These are phyloP conservation scores for Chlorops oryzae DNA, from an alignment of 1,140 invertebrate genomes.

Conservation along the genomic window DNA sequence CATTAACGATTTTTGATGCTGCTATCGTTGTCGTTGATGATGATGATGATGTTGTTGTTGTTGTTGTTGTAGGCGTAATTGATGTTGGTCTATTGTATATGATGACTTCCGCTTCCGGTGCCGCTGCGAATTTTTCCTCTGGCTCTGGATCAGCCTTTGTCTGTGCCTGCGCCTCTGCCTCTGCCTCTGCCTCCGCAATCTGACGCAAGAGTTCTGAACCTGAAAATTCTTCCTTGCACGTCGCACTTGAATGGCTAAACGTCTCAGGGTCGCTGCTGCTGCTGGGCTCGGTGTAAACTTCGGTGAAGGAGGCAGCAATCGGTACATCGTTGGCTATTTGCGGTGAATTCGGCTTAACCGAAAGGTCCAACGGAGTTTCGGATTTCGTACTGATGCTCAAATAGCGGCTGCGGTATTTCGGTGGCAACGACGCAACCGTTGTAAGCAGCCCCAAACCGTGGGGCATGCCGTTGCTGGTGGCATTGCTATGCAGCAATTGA, in stretches of 20 bases:
- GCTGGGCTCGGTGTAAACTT: constrained; percentile 29
- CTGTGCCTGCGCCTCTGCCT: background rate
- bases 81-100: no score
- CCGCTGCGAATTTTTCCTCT: no score
- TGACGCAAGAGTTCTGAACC: no score
- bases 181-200: background rate
- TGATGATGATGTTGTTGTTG: constrained; percentile 3
- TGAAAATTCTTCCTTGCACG: no score
- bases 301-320: constrained; percentile 31
- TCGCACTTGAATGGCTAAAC: constrained; percentile 2
- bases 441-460: constrained; percentile 42
- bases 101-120: no score
- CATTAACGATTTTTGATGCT: background rate
- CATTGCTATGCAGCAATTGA: constrained; percentile 30
- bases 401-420: constrained; percentile 46
- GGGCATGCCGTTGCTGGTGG: constrained; percentile 18
- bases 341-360: constrained; percentile 53
- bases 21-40: constrained; percentile 6
- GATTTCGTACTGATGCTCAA: constrained; percentile 41
- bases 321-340: constrained; percentile 15
- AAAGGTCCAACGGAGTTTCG: constrained; percentile 53
- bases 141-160: background rate
- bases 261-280: constrained; percentile 3
- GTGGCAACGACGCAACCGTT: constrained; percentile 44
- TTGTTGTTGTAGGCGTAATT: background rate